Conservation (phyloP, 2,797 vertebrate genomes). For the Lophotriccus pileatus region DNA sequence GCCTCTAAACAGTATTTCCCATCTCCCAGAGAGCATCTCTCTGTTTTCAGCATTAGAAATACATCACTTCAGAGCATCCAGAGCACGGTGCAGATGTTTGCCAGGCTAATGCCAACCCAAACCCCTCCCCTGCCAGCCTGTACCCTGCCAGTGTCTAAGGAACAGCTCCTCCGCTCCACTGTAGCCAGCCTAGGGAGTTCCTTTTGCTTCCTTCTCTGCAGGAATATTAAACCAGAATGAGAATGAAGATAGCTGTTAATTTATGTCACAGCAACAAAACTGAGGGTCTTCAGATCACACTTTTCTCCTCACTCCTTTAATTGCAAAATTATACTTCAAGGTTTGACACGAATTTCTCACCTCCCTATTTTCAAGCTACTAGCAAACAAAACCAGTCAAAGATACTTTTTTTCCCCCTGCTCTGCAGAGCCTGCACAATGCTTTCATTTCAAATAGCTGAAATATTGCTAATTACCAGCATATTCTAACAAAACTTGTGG, state of each 20-base stretch:
- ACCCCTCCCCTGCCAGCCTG: not conserved
- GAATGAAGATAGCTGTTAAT: slow-evolving; percentile 46
- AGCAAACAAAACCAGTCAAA: not conserved
- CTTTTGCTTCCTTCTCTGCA: slow-evolving; percentile 21
- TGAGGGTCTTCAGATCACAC: slow-evolving; percentile 32
- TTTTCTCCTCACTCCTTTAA: slow-evolving; percentile 27
- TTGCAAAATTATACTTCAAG: slow-evolving; percentile 11
- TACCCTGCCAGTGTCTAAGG: not conserved
- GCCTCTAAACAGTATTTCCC: not conserved
- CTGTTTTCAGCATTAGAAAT: not conserved
- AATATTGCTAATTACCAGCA: slow-evolving; percentile 9
- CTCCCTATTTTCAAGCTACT: not conserved
- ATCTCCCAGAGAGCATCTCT: not conserved
- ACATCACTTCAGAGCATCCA: not conserved
- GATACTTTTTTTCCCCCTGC: not conserved
- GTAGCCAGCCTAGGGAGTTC: not conserved
- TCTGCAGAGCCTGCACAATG: not conserved
- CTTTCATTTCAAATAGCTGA: not conserved
- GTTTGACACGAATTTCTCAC: slow-evolving; percentile 30
- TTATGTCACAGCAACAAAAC: not conserved
- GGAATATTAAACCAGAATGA: slow-evolving; percentile 39
- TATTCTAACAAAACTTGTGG: not conserved
- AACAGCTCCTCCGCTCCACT: not conserved
- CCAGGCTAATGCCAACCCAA: not conserved
- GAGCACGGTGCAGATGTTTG: not conserved